These are phyloP conservation scores for Penelope pileata DNA, from an alignment of 2,113 vertebrate genomes.

Conservation along the genomic window DNA sequence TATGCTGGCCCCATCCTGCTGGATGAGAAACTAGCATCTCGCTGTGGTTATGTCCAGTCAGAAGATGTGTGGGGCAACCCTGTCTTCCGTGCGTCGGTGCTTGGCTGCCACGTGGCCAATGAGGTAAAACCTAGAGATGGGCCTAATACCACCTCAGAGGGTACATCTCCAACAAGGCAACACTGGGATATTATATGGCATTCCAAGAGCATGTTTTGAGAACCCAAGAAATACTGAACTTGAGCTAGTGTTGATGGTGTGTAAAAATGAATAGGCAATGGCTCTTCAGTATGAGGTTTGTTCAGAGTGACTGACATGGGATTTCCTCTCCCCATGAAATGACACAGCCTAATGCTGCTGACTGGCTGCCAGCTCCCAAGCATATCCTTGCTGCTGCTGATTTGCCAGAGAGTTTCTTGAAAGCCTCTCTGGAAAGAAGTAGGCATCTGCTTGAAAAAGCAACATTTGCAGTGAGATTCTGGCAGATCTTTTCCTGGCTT, in stretches of 20 bases:
- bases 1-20: not conserved
- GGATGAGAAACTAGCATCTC: conserved; percentile 30
- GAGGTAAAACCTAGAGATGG: not conserved
- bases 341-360: conserved; percentile 54
- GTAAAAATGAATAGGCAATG: not conserved
- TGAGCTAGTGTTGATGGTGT: not conserved
- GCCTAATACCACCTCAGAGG: not conserved
- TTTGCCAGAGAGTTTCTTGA: conserved; percentile 69
- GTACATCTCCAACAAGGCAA: not conserved
- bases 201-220: not conserved
- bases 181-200: not conserved
- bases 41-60: conserved; percentile 40
- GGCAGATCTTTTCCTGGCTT: conserved; percentile 63
- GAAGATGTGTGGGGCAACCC: conserved; percentile 51
- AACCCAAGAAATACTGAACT: not conserved
- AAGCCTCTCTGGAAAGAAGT: conserved; percentile 69
- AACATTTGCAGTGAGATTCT: conserved; percentile 58
- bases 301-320: conserved; percentile 50
- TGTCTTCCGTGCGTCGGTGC: not conserved
- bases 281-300: not conserved
- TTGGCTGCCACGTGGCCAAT: conserved; percentile 22
- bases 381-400: conserved; percentile 43
- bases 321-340: conserved; percentile 64
- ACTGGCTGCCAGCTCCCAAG: conserved; percentile 60
- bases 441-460: conserved; percentile 69